These are phyloP conservation scores for Struthidea cinerea DNA, from an alignment of 2,113 vertebrate species.

Conservation along the genomic window DNA sequence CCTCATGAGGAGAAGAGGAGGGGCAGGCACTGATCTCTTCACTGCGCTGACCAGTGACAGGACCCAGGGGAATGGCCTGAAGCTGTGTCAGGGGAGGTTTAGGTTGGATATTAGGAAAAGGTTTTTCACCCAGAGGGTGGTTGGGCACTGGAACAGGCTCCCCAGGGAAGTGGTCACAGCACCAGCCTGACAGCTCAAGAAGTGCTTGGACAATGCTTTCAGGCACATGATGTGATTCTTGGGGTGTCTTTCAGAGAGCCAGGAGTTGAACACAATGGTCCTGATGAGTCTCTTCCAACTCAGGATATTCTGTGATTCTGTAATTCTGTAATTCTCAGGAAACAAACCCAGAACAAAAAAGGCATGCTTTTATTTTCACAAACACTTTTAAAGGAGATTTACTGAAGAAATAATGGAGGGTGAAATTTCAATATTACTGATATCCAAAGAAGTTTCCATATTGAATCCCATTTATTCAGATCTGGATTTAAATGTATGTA, in stretches of 20 bases:
- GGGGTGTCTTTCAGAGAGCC: not conserved
- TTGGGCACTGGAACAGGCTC: not conserved
- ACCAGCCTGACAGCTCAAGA: rapidly evolving
- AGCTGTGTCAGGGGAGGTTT: rapidly evolving
- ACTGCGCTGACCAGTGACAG: not conserved
- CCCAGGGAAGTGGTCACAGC: not conserved
- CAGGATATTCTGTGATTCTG: not conserved
- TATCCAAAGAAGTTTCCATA: not conserved
- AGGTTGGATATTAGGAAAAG: rapidly evolving
- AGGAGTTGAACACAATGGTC: not conserved
- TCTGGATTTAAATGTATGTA: not conserved
- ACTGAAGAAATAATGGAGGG: not conserved
- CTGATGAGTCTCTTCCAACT: not conserved
- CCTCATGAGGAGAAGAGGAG: not conserved
- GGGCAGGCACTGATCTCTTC: not conserved
- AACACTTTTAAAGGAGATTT: not conserved
- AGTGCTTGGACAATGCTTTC: not conserved
- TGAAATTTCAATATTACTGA: not conserved
- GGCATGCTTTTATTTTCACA: not conserved
- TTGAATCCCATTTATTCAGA: not conserved
- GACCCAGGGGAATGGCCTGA: rapidly evolving
- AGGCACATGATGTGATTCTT: not conserved
- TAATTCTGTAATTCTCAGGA: not conserved
- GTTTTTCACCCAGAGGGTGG: not conserved
- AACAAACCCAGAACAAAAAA: not conserved